phyloP scores from a whole-genome alignment of 1,140 invertebrate species.

The Cherax quadricarinatus region DNA sequence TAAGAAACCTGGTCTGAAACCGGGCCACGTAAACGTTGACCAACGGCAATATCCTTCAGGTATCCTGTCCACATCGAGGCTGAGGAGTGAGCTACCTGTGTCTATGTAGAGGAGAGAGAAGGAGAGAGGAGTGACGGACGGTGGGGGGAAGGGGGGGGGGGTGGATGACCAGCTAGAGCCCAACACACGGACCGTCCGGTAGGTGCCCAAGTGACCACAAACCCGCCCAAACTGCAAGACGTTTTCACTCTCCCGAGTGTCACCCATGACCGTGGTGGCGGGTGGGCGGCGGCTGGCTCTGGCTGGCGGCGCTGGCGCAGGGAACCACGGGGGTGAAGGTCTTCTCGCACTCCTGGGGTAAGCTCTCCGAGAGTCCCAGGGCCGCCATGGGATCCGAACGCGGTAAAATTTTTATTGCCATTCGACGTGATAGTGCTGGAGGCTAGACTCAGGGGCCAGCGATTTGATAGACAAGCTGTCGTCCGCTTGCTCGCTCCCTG shows the following conservation, averaged over 20 bases:
- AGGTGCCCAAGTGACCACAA: background rate
- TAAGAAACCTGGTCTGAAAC: too few species aligned
- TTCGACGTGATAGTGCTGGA: constrained; percentile 53
- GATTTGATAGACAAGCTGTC: constrained; percentile 60
- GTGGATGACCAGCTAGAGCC: background rate
- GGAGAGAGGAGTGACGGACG: background rate
- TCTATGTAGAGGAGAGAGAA: background rate
- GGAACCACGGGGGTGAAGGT: background rate
- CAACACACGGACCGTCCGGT: background rate
- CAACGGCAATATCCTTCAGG: too few species aligned
- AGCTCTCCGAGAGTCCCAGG: background rate
- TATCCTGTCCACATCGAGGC: too few species aligned
- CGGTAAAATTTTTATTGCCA: constrained; percentile 49
- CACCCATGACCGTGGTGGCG: too few species aligned
- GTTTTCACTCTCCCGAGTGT: background rate
- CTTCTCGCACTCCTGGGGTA: background rate
- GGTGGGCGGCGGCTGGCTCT: too few species aligned
- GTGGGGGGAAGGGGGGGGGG: background rate
- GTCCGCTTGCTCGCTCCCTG: constrained; percentile 4
- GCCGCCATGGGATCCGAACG: constrained; percentile 37
- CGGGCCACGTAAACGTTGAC: too few species aligned
- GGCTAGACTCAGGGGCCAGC: constrained; percentile 28
- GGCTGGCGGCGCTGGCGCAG: too few species aligned
- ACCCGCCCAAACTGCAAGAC: too few species aligned
- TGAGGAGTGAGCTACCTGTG: too few species aligned